These are phyloP conservation scores for Dendrocopos noguchii DNA, from an alignment of 2,113 vertebrate genomes.

Conservation along the genomic window DNA sequence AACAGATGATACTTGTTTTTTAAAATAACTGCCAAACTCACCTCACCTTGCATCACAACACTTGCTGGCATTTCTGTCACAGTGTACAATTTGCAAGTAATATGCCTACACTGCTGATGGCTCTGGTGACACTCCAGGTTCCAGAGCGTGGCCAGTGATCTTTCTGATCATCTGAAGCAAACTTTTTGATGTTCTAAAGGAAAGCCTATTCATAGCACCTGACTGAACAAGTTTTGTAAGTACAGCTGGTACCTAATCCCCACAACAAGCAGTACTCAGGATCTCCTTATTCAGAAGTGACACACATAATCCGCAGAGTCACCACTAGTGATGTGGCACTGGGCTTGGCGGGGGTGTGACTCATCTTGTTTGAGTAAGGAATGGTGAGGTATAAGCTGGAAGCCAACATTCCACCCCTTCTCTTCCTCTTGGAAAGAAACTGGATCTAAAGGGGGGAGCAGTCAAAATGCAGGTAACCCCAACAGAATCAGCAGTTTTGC, in stretches of 20 bases:
- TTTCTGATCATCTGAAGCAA: background rate
- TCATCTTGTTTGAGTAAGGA: constrained; percentile 1
- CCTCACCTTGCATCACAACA: background rate
- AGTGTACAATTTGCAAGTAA: background rate
- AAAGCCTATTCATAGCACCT: background rate
- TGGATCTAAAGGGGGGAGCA: background rate
- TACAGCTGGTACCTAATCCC: background rate
- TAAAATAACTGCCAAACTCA: background rate
- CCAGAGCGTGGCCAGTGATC: background rate
- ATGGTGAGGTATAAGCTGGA: background rate
- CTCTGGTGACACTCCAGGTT: background rate
- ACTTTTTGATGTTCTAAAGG: background rate
- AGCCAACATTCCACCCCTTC: background rate
- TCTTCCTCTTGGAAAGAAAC: background rate
- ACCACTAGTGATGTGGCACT: background rate
- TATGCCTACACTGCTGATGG: accelerated
- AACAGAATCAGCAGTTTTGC: background rate
- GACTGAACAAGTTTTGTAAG: background rate
- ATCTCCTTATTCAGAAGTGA: background rate
- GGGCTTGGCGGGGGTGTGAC: background rate
- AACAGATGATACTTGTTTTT: background rate
- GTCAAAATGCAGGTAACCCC: background rate
- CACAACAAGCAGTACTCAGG: background rate
- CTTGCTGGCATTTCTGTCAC: background rate
- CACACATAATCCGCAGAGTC: background rate